Evolutionary conservation across 2,113 vertebrate species (phyloP).

Genomic region (Eulemur macaco): DNA sequence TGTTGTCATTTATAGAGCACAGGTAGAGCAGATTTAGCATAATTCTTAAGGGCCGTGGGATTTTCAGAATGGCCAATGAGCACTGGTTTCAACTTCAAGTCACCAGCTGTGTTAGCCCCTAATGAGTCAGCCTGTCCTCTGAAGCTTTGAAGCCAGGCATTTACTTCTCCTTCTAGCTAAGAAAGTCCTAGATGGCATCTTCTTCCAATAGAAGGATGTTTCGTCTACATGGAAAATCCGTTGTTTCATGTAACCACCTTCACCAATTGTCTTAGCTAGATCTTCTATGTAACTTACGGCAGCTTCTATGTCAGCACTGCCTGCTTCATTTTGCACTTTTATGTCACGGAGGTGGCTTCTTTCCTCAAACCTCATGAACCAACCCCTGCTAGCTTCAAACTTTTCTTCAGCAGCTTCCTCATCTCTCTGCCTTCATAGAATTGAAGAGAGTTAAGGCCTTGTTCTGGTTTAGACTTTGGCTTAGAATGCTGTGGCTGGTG

Average conservation of each 20-base stretch:
- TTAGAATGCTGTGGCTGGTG: not conserved
- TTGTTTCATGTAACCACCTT: not conserved
- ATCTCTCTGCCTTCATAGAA: not conserved
- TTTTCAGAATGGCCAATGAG: not conserved
- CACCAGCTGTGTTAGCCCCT: not conserved
- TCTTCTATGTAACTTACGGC: not conserved
- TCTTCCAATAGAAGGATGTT: not conserved
- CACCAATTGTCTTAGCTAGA: not conserved
- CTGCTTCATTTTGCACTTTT: not conserved
- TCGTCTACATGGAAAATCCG: not conserved
- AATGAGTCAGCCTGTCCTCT: not conserved
- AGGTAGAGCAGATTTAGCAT: not conserved
- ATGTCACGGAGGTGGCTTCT: not conserved
- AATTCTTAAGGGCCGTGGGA: not conserved
- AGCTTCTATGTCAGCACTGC: not conserved
- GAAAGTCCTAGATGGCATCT: not conserved
- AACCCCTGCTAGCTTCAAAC: not conserved
- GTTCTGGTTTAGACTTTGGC: not conserved
- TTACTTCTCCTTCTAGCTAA: not conserved
- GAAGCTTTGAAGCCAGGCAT: not conserved
- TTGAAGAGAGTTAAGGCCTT: not conserved
- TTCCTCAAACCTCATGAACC: not conserved
- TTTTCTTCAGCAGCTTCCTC: not conserved
- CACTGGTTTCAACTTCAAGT: not conserved
- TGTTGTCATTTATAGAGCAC: not conserved